Evolutionary conservation across 2,888 invertebrate species (phyloP).

Genomic region (Digitonthophagus gazella): DNA sequence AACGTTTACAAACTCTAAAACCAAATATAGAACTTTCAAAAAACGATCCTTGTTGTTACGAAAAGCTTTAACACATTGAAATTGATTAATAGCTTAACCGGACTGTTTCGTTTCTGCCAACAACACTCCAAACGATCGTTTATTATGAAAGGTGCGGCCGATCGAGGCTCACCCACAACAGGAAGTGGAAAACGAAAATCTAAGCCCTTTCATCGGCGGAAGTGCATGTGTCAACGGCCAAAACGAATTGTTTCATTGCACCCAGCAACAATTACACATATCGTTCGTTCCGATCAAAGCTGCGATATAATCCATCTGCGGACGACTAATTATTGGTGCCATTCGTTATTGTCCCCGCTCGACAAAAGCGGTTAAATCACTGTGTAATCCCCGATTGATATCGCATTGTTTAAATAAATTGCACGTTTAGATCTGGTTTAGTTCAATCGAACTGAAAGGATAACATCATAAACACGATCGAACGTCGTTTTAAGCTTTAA

Average conservation of each 20-base stretch:
- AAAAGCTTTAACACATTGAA: no score
- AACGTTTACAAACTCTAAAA: no score
- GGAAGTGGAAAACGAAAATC: not conserved
- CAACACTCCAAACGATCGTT: not conserved
- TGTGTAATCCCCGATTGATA: not conserved
- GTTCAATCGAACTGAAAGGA: no score
- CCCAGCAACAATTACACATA: not conserved
- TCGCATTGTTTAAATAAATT: not conserved
- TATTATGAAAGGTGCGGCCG: not conserved
- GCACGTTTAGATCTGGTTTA: no score
- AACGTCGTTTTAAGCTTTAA: no score
- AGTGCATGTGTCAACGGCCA: not conserved
- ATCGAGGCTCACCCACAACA: not conserved
- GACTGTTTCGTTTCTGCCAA: not conserved
- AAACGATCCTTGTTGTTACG: no score
- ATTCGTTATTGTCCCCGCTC: not conserved
- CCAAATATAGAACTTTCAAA: no score
- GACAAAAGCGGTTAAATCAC: not conserved
- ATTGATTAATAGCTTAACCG: not conserved
- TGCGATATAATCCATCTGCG: not conserved
- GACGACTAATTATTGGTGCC: not conserved
- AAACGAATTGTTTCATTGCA: not conserved
- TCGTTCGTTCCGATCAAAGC: not conserved
- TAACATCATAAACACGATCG: no score
- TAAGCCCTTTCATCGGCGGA: not conserved